Percentiles rank a stretch among this genome's conserved stretches.
Evolutionary conservation across 2,113 vertebrate genomes (phyloP).

Genomic region (Baryphthengus martii): DNA sequence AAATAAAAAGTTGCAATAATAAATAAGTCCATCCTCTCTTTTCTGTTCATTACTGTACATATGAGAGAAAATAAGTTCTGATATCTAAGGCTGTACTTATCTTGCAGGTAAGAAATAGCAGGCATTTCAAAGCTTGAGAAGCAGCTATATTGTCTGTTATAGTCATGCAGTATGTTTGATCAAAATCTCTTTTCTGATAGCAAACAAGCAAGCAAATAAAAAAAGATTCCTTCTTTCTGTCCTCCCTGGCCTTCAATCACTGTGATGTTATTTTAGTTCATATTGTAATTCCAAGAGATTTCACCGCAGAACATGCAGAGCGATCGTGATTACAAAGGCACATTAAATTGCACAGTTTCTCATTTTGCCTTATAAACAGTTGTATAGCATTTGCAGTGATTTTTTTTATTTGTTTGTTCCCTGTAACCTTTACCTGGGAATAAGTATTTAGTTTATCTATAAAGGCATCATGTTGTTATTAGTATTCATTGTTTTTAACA

Average conservation of each 20-base stretch:
- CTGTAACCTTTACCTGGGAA: background rate
- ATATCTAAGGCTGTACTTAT: background rate
- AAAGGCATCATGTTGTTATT: background rate
- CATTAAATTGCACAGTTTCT: background rate
- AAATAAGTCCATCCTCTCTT: accelerated
- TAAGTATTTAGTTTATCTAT: background rate
- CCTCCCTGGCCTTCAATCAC: background rate
- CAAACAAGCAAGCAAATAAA: background rate
- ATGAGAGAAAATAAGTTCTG: background rate
- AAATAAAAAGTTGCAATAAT: background rate
- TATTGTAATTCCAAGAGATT: background rate
- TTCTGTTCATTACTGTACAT: background rate
- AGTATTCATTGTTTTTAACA: background rate
- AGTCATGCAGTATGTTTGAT: background rate
- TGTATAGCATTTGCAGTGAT: background rate
- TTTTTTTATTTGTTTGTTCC: background rate
- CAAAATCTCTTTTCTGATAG: background rate
- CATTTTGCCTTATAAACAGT: background rate
- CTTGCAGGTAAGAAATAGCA: background rate
- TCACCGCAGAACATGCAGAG: background rate
- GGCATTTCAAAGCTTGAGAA: background rate
- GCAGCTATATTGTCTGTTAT: background rate
- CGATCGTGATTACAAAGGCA: background rate
- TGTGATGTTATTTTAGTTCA: background rate
- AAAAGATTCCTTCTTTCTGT: background rate